These are phyloP conservation scores for Brachynemurus nebulosus DNA, from an alignment of 2,888 invertebrate species.

Conservation along the genomic window DNA sequence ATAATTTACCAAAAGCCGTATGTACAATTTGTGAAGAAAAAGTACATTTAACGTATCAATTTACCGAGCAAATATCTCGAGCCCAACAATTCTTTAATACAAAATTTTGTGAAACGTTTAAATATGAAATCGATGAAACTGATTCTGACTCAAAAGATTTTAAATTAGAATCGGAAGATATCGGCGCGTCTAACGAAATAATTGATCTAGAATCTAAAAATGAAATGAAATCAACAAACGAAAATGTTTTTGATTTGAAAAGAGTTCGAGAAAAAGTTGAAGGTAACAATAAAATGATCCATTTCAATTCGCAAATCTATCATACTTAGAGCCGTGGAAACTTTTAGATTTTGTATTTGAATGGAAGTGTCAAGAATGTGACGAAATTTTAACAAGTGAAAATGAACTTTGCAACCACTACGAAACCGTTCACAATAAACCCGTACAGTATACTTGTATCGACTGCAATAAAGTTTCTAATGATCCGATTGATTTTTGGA, in stretches of 20 bases:
- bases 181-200: too few species aligned
- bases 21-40: background rate
- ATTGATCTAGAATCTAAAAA: too few species aligned
- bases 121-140: too few species aligned
- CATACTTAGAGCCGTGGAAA: too few species aligned
- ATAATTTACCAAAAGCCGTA: background rate
- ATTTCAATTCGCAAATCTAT: too few species aligned
- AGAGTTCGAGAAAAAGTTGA: too few species aligned
- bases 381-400: background rate
- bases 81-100: background rate
- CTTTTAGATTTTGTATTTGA: background rate
- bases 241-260: too few species aligned
- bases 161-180: too few species aligned
- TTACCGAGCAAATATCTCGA: background rate
- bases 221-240: too few species aligned
- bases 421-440: background rate
- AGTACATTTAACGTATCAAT: background rate
- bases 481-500: background rate
- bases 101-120: too few species aligned
- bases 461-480: background rate
- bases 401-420: background rate
- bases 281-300: too few species aligned
- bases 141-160: too few species aligned
- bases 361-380: background rate
- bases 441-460: background rate